phyloP scores from a whole-genome alignment of 2,888 invertebrate species.

The Unio delphinus region DNA sequence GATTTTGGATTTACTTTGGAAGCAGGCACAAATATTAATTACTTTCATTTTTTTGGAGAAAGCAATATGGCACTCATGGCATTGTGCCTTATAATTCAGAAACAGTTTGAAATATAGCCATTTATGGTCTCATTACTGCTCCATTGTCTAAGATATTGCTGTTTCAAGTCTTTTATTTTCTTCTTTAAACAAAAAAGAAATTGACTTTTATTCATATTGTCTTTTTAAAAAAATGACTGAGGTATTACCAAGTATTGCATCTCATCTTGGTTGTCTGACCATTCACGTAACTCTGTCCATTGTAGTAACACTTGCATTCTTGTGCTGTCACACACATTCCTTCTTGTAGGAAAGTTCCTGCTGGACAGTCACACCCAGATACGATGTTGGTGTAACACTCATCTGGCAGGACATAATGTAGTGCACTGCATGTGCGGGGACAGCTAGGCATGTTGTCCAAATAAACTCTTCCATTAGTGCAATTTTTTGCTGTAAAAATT shows the following conservation, averaged over 20 bases:
- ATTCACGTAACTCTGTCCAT: constrained; percentile 29
- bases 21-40: no score
- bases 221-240: no score
- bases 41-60: no score
- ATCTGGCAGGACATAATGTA: constrained; percentile 10
- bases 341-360: constrained; percentile 76
- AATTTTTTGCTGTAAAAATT: constrained; percentile 10
- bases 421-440: constrained; percentile 12
- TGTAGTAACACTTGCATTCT: constrained; percentile 42
- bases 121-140: no score
- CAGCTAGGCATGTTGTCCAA: constrained; percentile 14
- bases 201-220: no score
- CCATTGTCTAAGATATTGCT: no score
- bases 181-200: no score
- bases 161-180: no score
- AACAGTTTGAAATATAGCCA: no score
- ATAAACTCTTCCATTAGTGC: constrained; percentile 13
- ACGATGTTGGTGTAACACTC: constrained; percentile 66
- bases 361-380: constrained; percentile 90
- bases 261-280: constrained; percentile 36
- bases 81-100: no score
- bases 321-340: constrained; percentile 44
- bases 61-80: no score
- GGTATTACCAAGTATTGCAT: constrained; percentile 48
- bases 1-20: no score